Conservation (phyloP, 2,797 vertebrate species). For the Toxotes lorentzi region DNA sequence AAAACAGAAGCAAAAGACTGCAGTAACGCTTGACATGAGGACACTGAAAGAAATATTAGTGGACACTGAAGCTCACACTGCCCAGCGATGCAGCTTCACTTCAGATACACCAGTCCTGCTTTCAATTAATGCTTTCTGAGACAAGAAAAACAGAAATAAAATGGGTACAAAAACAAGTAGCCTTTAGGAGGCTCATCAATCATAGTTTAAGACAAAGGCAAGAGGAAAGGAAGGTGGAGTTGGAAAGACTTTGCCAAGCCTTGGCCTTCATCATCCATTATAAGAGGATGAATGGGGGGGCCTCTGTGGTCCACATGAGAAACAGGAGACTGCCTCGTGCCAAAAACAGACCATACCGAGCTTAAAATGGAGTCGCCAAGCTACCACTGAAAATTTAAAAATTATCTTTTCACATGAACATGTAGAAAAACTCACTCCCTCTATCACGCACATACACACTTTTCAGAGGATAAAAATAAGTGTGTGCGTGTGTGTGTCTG, state of each 20-base stretch:
- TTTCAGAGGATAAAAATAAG: constrained; percentile 34
- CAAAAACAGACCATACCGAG: constrained; percentile 53
- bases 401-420: constrained; percentile 28
- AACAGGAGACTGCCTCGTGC: constrained; percentile 61
- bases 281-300: constrained; percentile 74
- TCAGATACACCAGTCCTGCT: constrained; percentile 52
- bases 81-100: constrained; percentile 63
- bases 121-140: constrained; percentile 75
- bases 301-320: constrained; percentile 69
- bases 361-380: constrained; percentile 57
- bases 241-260: constrained; percentile 76
- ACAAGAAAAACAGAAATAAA: constrained; percentile 62
- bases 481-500: constrained; percentile 1
- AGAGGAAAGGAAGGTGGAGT: constrained; percentile 74
- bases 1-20: constrained; percentile 41
- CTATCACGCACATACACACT: constrained; percentile 8
- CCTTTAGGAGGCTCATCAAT: constrained; percentile 86
- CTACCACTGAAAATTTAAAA: constrained; percentile 20
- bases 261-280: constrained; percentile 81
- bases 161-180: constrained; percentile 72
- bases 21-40: constrained; percentile 36
- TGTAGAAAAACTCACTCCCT: constrained; percentile 10
- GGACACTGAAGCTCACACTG: constrained; percentile 40
- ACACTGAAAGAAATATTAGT: constrained; percentile 46
- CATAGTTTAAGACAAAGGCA: constrained; percentile 80